phyloP scores from a whole-genome alignment of 2,888 invertebrate genomes.

The Phyllotreta striolata region DNA sequence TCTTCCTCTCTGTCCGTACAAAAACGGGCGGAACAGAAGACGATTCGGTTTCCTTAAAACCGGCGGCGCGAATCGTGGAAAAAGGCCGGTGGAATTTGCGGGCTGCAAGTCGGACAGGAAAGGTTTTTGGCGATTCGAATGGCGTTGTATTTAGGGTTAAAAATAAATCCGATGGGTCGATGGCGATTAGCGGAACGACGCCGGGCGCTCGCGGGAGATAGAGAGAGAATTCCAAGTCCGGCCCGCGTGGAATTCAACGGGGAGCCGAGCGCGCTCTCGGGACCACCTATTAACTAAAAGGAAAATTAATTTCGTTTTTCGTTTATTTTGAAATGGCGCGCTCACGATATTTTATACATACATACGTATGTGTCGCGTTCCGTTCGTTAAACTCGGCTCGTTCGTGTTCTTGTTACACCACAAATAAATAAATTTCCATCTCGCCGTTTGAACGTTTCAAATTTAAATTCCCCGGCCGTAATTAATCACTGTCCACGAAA shows the following conservation, averaged over 20 bases:
- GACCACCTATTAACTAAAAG: constrained; percentile 41
- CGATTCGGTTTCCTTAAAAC: no score
- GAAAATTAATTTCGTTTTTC: constrained; percentile 34
- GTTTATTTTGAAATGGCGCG: constrained; percentile 35
- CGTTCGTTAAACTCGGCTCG: constrained; percentile 6
- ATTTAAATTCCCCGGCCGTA: constrained; percentile 11
- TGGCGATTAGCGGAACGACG: no score
- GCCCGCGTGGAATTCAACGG: neutral
- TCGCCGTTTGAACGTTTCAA: neutral
- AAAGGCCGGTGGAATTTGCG: no score
- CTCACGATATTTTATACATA: constrained; percentile 5
- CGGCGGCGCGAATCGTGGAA: no score
- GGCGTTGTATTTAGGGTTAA: no score
- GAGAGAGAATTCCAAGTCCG: no score
- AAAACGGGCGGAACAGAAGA: no score
- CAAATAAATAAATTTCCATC: constrained; percentile 4
- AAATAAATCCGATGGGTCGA: no score
- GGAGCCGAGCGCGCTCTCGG: constrained; percentile 35
- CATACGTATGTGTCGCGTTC: no score
- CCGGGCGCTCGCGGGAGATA: no score
- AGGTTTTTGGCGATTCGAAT: no score
- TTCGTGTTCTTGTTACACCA: constrained; percentile 9
- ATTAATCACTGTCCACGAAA: constrained; percentile 11
- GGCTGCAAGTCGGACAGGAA: no score
- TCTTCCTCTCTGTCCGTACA: neutral